Conservation (phyloP, 2,797 vertebrate species). For the Malurus splendens region DNA sequence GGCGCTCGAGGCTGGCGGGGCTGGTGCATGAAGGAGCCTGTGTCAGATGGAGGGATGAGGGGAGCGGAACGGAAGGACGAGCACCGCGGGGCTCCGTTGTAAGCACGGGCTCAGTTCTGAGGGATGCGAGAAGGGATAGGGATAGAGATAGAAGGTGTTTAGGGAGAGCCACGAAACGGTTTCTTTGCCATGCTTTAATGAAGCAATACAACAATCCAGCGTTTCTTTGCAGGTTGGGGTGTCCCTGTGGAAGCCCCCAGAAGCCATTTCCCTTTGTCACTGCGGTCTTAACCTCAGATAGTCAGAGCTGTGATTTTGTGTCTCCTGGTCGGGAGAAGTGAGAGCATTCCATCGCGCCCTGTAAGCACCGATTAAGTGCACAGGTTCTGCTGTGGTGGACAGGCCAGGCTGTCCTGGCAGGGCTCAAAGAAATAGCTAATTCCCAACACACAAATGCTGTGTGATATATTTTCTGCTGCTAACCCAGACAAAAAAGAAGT, state of each 20-base stretch:
- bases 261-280: neutral
- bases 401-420: neutral
- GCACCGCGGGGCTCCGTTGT: neutral
- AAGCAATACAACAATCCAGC: neutral
- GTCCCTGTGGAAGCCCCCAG: neutral
- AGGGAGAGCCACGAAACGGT: rapidly evolving
- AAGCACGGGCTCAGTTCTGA: neutral
- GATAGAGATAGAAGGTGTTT: neutral
- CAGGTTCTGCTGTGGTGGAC: neutral
- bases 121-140: neutral
- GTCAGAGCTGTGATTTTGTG: neutral
- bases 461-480: conserved; percentile 7
- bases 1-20: neutral
- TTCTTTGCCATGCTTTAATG: neutral
- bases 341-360: neutral
- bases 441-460: neutral
- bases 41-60: neutral
- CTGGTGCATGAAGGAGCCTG: neutral
- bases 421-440: neutral
- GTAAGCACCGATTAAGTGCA: neutral
- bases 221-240: neutral
- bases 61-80: neutral
- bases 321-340: neutral
- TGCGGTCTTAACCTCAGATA: neutral
- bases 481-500: neutral